A percentile compares a stretch with the other conserved stretches of the same genome.
Evolutionary conservation across 2,888 invertebrate genomes (phyloP).

Genomic region (Drosophila falleni): DNA sequence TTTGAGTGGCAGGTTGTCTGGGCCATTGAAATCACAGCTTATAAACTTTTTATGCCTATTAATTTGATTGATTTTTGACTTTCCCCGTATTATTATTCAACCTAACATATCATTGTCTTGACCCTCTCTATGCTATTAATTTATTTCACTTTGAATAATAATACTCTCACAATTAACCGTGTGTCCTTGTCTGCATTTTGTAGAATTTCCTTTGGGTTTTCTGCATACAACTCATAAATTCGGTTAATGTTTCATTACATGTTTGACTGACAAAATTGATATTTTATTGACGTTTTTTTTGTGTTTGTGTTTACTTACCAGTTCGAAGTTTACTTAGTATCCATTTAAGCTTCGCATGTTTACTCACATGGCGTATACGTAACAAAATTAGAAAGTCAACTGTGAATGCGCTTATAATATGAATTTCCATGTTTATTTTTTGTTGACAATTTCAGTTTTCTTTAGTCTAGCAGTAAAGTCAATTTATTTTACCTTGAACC

Average conservation of each 20-base stretch:
- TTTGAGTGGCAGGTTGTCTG: slow-evolving; percentile 9
- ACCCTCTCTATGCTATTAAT: neutral
- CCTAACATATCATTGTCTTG: neutral
- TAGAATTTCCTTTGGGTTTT: neutral
- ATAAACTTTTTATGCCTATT: slow-evolving; percentile 3
- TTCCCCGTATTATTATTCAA: slow-evolving; percentile 1
- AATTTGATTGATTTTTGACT: neutral
- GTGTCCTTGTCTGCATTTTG: neutral
- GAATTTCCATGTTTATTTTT: slow-evolving; percentile 55
- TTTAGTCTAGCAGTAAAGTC: neutral
- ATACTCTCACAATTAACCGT: neutral
- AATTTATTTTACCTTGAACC: slow-evolving; percentile 8
- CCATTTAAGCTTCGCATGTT: slow-evolving; percentile 1
- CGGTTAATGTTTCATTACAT: neutral
- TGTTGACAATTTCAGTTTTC: slow-evolving; percentile 7
- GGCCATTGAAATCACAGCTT: neutral
- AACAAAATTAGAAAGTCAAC: neutral
- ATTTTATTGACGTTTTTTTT: slow-evolving; percentile 26
- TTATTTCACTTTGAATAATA: neutral
- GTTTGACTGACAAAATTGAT: slow-evolving; percentile 11
- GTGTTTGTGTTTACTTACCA: neutral
- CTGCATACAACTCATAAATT: neutral
- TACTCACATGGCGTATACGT: slow-evolving; percentile 26
- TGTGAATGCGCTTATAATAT: slow-evolving; percentile 22
- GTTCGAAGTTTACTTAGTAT: neutral